Evolutionary conservation across 2,888 invertebrate species (phyloP).

Genomic region (Uloborus plumipes): DNA sequence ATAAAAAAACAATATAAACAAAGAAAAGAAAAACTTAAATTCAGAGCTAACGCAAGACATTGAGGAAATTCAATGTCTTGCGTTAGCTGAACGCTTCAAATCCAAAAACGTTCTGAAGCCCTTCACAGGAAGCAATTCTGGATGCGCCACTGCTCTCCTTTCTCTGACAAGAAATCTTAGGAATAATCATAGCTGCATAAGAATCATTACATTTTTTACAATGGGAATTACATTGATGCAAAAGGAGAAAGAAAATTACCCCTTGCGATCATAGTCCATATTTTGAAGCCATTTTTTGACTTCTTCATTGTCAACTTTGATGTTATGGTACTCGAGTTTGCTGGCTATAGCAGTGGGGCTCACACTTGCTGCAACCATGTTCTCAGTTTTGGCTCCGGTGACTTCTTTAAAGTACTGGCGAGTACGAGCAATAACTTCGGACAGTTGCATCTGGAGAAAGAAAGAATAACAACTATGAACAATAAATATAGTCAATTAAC

Average conservation of each 20-base stretch:
- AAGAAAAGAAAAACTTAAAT: no score
- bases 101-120: no score
- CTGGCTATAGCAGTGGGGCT: constrained; percentile 75
- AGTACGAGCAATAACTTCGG: constrained; percentile 96
- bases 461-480: neutral
- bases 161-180: no score
- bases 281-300: constrained; percentile 91
- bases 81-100: no score
- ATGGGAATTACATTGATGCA: neutral
- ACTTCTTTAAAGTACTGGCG: constrained; percentile 94
- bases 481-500: neutral
- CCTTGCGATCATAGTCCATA: constrained; percentile 92
- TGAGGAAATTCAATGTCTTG: no score
- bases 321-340: constrained; percentile 86
- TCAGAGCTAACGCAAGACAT: no score
- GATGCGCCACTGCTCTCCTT: no score
- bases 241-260: constrained; percentile 76
- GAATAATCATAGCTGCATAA: neutral
- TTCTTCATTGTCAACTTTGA: constrained; percentile 79
- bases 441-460: constrained; percentile 87
- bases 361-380: constrained; percentile 84
- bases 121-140: no score
- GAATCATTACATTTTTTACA: neutral
- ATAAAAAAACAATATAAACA: no score
- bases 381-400: constrained; percentile 78